Conservation (phyloP, 1,140 invertebrate genomes). For the Propsilocerus akamusi region DNA sequence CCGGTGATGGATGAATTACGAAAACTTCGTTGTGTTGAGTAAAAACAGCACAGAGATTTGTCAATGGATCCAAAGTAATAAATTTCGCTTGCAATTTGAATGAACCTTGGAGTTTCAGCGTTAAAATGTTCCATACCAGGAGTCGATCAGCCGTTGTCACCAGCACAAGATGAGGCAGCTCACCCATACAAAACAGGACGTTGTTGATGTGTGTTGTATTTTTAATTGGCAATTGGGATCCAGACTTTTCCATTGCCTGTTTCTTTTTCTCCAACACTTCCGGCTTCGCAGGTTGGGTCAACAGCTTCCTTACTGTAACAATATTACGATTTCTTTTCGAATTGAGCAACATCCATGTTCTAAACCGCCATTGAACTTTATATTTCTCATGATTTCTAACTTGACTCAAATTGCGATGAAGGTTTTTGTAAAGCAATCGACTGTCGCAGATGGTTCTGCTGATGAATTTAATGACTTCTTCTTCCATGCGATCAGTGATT, state of each 20-base stretch:
- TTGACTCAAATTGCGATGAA: neutral
- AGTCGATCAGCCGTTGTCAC: conserved; percentile 31
- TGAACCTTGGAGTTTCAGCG: conserved; percentile 29
- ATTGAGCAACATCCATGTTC: neutral
- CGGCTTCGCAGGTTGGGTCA: neutral
- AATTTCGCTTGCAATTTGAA: conserved; percentile 28
- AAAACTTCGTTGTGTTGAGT: conserved; percentile 38
- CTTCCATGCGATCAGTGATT: neutral
- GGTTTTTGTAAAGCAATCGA: neutral
- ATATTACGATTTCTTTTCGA: neutral
- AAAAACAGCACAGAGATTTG: conserved; percentile 44
- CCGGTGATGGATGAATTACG: conserved; percentile 35
- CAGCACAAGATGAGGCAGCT: conserved; percentile 40
- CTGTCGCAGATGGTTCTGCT: neutral
- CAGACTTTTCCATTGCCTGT: neutral
- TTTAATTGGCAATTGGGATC: conserved; percentile 11
- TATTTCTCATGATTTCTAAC: neutral
- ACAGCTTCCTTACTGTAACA: neutral
- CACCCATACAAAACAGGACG: conserved; percentile 39
- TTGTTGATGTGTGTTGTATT: conserved; percentile 21
- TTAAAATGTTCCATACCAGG: conserved; percentile 52
- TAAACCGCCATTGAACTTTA: neutral
- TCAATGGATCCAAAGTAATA: conserved; percentile 39
- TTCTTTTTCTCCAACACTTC: neutral
- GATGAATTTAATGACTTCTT: neutral